Evolutionary conservation across 2,113 vertebrate genomes (phyloP).

Genomic region (Collichthys lucidus): DNA sequence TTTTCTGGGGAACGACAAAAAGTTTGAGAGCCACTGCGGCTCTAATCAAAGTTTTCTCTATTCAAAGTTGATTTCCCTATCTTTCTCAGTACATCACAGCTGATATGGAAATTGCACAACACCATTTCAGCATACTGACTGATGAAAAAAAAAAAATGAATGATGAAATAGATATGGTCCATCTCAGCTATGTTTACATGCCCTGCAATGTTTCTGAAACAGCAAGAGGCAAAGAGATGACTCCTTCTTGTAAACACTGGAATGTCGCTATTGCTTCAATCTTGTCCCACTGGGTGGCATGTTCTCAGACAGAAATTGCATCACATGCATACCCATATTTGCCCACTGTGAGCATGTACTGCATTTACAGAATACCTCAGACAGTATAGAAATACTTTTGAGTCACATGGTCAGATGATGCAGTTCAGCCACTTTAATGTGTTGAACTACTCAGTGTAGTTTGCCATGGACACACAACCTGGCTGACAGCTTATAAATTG

Average conservation of each 20-base stretch:
- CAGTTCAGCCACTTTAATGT: constrained; percentile 73
- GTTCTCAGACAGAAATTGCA: constrained; percentile 23
- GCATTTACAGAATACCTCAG: constrained; percentile 46
- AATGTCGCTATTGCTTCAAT: constrained; percentile 21
- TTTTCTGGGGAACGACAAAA: too few species aligned
- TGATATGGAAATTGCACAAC: constrained; percentile 27
- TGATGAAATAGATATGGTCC: constrained; percentile 14
- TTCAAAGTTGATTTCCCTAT: constrained; percentile 7
- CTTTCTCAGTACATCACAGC: constrained; percentile 25
- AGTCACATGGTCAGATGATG: constrained; percentile 65
- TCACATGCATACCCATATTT: constrained; percentile 7
- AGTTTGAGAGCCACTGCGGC: too few species aligned
- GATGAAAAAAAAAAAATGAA: constrained; percentile 14
- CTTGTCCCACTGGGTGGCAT: constrained; percentile 36
- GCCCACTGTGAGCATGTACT: constrained; percentile 23
- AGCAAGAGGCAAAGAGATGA: constrained; percentile 7
- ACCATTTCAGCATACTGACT: constrained; percentile 16
- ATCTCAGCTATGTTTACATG: constrained; percentile 21
- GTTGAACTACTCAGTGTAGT: constrained; percentile 70
- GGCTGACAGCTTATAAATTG: constrained; percentile 83
- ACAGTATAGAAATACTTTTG: constrained; percentile 40
- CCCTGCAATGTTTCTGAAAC: constrained; percentile 29
- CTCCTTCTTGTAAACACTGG: constrained; percentile 27
- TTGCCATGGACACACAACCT: constrained; percentile 71
- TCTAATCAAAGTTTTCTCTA: background rate